These are phyloP conservation scores for Chymomyza costata DNA, from an alignment of 1,140 invertebrate genomes.

Conservation along the genomic window DNA sequence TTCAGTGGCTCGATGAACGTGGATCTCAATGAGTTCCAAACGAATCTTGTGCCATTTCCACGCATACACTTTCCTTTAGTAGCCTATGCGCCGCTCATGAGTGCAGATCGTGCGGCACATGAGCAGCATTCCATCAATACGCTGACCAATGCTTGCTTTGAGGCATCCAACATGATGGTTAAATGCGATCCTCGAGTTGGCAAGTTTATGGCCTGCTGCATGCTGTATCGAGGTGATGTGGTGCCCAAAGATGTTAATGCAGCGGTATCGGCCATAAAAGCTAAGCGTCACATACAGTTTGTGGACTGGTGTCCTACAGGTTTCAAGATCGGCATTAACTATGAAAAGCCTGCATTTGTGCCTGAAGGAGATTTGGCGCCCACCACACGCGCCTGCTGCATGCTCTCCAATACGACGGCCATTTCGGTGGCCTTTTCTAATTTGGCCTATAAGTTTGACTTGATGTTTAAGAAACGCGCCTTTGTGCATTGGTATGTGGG, in stretches of 20 bases:
- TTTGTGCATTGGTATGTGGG: constrained; percentile 87
- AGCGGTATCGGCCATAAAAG: constrained; percentile 89
- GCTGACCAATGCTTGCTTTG: constrained; percentile 87
- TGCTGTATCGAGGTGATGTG: constrained; percentile 85
- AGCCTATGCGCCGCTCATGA: constrained; percentile 86
- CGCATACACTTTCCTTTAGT: constrained; percentile 86
- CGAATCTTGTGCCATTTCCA: constrained; percentile 84
- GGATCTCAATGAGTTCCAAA: constrained; percentile 89
- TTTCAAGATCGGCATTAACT: constrained; percentile 84
- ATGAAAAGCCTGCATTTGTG: constrained; percentile 81
- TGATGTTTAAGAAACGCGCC: constrained; percentile 87
- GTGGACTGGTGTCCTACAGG: constrained; percentile 85
- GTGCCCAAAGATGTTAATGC: constrained; percentile 89
- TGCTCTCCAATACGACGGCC: constrained; percentile 87
- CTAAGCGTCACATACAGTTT: constrained; percentile 82
- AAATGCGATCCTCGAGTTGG: constrained; percentile 83
- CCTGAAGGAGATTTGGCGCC: constrained; percentile 83
- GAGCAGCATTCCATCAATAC: constrained; percentile 83
- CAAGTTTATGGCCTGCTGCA: constrained; percentile 86
- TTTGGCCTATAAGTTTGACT: constrained; percentile 86
- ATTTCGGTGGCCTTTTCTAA: constrained; percentile 86
- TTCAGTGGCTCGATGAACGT: constrained; percentile 90
- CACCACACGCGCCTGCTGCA: constrained; percentile 82
- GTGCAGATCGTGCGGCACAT: constrained; percentile 82
- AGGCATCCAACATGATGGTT: constrained; percentile 88